phyloP scores from a whole-genome alignment of 1,140 invertebrate species.

The Dinothrombium tinctorium region DNA sequence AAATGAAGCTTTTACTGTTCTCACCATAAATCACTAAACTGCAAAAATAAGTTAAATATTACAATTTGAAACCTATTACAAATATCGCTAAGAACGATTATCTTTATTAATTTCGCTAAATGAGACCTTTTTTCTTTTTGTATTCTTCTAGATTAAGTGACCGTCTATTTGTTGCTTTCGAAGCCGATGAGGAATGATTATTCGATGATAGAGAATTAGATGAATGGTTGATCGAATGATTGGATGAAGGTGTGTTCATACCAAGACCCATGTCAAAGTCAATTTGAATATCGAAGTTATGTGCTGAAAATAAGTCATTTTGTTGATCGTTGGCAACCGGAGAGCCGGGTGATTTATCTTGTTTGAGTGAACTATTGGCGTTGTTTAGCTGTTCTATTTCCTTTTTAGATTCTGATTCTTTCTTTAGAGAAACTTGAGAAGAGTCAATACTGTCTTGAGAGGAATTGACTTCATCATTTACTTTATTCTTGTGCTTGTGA shows the following conservation, averaged over 20 bases:
- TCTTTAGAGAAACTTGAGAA: conserved; percentile 3
- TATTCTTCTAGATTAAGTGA: conserved; percentile 35
- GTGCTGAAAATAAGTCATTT: conserved; percentile 61
- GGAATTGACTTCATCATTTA: neutral
- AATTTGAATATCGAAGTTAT: conserved; percentile 89
- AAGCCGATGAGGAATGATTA: neutral
- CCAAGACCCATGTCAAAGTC: conserved; percentile 60
- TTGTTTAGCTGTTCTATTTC: neutral
- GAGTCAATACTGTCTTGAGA: neutral
- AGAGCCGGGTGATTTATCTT: neutral
- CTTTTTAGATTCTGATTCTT: neutral
- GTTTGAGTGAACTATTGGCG: neutral
- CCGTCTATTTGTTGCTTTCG: conserved; percentile 2
- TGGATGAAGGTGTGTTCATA: neutral
- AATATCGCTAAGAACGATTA: too few species aligned
- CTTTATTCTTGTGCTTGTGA: conserved; percentile 12
- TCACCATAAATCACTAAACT: too few species aligned
- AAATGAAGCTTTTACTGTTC: too few species aligned
- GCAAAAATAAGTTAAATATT: too few species aligned
- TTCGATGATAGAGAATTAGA: neutral
- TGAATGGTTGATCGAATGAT: neutral
- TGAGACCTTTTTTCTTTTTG: conserved; percentile 81
- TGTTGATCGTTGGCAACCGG: neutral
- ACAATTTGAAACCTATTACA: too few species aligned
- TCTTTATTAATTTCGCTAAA: too few species aligned